Evolutionary conservation across 2,888 invertebrate genomes (phyloP), one percentile per base, ranked within the genome.

Genomic region (Tetragnatha montana): DNA sequence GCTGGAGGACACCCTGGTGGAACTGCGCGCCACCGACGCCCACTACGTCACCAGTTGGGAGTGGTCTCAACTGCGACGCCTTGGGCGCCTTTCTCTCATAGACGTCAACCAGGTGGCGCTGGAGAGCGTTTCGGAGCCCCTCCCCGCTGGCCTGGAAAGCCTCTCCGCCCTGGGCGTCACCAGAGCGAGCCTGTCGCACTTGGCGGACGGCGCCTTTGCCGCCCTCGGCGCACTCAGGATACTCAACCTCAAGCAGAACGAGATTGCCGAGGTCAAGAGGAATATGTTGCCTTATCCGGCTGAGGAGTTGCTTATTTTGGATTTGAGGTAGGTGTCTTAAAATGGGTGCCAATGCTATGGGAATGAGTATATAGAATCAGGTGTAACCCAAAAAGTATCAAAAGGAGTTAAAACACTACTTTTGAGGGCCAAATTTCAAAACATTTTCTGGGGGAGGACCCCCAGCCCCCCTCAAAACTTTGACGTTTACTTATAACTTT

Each of bases 261-360:
- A 19, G 14, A 76, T 89, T 0, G n/a, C 47, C 2, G 78, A 81
- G 49, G 6, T 89, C 0, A 81, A 60, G 47, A 81, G 89, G 47
- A 73, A 14, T 19, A 89, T 89, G 78, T 49, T 89, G 4, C 89
- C 89, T 0, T 10, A 81, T 8, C 81, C 84, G 2, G 89, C 89
- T n/a, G 8, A 35, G n/a, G 69, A 78, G 14, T 70, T 89, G 17
- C 0, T 14, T 2, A 51, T 86, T n/a, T 7, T 89, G 6, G 86
- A 89, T 73, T 73, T 89, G 0, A 86, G 81, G 89, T 89, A 73
- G 73, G 14, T 60, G 10, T 35, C 47, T 35, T 35, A 17, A 19
- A 19, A 19, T 73, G 69, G 68, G 14, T 12, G 10, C 14, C 14
- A 68, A 68, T 68, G 14, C 10, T 68, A 14, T 12, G 68, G 68